A percentile compares a stretch with the other conserved stretches of the same genome.
Conservation (phyloP, 2,797 vertebrate species). For the Anguilla marmorata region DNA sequence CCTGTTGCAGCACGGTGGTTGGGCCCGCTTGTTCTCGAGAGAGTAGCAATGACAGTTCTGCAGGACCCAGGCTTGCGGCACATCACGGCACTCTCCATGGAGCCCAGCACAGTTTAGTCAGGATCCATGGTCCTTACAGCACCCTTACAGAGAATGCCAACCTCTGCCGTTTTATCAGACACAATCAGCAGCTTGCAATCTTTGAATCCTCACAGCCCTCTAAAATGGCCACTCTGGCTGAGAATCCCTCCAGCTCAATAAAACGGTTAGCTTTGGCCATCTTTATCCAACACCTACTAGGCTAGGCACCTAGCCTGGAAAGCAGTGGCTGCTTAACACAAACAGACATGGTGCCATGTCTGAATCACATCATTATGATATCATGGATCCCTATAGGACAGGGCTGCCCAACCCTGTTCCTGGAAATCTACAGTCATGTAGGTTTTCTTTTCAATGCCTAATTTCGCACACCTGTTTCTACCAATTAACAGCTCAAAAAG, state of each 20-base stretch:
- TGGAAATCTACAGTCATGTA: no score
- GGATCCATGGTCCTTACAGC: neutral
- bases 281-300: neutral
- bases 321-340: neutral
- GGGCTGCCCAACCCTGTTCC: no score
- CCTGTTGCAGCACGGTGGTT: neutral
- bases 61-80: neutral
- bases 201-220: neutral
- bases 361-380: neutral
- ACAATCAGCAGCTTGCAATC: neutral
- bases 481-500: no score
- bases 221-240: neutral
- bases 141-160: neutral
- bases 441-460: no score
- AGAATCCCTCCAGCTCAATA: neutral
- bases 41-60: conserved; percentile 22
- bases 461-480: no score
- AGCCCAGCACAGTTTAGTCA: neutral
- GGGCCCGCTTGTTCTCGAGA: conserved; percentile 27
- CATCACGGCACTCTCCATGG: neutral
- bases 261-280: neutral
- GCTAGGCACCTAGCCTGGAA: neutral
- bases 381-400: neutral
- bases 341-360: neutral
- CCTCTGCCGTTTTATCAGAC: neutral